phyloP scores from a whole-genome alignment of 2,113 vertebrate genomes.

The Psittacara wagleri region DNA sequence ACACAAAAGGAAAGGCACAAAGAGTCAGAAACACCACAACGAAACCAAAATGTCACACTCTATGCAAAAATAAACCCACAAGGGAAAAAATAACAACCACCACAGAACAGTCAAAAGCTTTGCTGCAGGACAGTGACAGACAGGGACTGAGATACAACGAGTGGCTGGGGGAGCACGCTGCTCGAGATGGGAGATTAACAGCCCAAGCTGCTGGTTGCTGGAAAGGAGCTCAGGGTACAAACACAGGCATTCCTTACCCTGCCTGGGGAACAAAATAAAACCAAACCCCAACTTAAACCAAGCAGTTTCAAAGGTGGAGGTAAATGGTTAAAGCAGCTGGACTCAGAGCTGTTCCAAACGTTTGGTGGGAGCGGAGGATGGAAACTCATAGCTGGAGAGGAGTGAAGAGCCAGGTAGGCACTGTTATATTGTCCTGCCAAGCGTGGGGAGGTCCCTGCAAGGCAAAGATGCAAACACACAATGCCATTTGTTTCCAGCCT shows the following conservation, averaged over 20 bases:
- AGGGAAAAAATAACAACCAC: neutral
- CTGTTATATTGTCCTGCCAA: neutral
- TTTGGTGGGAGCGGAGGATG: conserved; percentile 11
- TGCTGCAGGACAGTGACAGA: conserved; percentile 75
- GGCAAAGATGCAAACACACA: neutral
- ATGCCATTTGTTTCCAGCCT: neutral
- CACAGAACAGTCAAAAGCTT: conserved; percentile 66
- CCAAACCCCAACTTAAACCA: neutral
- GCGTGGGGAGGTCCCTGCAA: neutral
- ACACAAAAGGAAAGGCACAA: conserved; percentile 89
- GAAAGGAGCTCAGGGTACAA: neutral
- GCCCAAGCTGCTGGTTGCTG: neutral
- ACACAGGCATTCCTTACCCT: neutral
- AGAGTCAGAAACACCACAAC: conserved; percentile 85
- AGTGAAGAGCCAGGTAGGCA: neutral
- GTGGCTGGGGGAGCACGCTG: neutral
- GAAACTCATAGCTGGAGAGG: neutral
- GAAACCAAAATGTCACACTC: conserved; percentile 76
- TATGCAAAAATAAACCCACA: conserved; percentile 75
- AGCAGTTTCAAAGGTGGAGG: conserved; percentile 24
- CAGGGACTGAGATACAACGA: conserved; percentile 42
- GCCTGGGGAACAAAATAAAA: neutral
- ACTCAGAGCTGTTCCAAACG: neutral
- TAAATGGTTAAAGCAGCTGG: conserved; percentile 19
- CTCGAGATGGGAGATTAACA: neutral